Conservation (phyloP, 2,888 invertebrate genomes). For the Epinotia bilunana region DNA sequence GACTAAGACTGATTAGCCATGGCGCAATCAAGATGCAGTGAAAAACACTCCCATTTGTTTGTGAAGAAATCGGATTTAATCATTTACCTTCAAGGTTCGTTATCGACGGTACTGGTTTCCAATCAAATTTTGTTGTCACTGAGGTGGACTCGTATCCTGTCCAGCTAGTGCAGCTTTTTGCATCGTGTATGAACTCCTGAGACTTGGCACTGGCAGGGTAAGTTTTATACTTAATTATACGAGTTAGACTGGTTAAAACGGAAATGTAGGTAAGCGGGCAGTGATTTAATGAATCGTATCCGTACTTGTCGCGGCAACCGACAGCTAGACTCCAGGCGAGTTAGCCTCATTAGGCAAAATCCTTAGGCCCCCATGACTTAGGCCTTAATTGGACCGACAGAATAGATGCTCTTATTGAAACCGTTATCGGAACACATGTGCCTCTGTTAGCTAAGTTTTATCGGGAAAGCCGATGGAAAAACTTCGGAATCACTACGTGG, state of each 20-base stretch:
- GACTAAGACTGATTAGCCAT: constrained; percentile 46
- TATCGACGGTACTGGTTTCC: constrained; percentile 13
- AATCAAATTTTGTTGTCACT: constrained; percentile 23
- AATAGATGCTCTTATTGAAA: constrained; percentile 29
- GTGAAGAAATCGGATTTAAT: constrained; percentile 38
- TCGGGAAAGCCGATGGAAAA: not conserved
- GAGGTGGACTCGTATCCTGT: constrained; percentile 2
- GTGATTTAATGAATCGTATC: constrained; percentile 77
- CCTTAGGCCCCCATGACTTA: constrained; percentile 27
- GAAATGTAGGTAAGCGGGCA: constrained; percentile 67
- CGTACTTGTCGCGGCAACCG: constrained; percentile 64
- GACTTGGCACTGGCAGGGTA: constrained; percentile 19
- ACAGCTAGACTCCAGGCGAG: constrained; percentile 53
- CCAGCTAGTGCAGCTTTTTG: constrained; percentile 17
- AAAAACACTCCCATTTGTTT: constrained; percentile 35
- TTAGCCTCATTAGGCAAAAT: constrained; percentile 47
- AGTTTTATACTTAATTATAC: constrained; percentile 52
- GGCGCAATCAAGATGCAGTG: constrained; percentile 45
- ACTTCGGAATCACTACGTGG: not conserved
- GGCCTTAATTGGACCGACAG: constrained; percentile 21
- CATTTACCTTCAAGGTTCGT: constrained; percentile 37
- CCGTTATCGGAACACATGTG: not conserved
- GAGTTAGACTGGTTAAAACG: constrained; percentile 74
- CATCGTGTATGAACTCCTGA: constrained; percentile 20
- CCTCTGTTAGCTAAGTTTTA: not conserved